These are phyloP conservation scores for Phrynosoma platyrhinos DNA, from an alignment of 2,113 vertebrate species.

Conservation along the genomic window DNA sequence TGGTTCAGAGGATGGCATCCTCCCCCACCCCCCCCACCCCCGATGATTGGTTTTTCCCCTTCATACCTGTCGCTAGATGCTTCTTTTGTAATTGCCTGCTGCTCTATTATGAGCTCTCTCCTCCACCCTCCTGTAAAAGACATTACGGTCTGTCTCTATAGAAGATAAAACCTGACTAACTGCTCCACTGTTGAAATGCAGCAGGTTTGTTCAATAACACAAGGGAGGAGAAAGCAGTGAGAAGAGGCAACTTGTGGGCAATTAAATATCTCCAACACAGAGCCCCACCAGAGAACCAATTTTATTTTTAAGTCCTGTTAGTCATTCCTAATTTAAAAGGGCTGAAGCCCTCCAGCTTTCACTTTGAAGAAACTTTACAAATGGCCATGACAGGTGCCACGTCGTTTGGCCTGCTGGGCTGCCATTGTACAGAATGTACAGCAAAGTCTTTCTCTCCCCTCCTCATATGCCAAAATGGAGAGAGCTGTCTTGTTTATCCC, in stretches of 20 bases:
- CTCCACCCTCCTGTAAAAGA: constrained; percentile 45
- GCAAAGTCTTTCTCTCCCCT: constrained; percentile 54
- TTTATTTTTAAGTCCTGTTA: constrained; percentile 66
- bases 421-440: constrained; percentile 41
- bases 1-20: background rate
- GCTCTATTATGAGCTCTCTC: constrained; percentile 45
- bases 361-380: constrained; percentile 63
- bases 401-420: constrained; percentile 58
- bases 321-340: constrained; percentile 40
- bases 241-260: constrained; percentile 47
- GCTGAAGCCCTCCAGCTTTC: constrained; percentile 47
- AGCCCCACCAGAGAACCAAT: background rate
- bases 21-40: no score
- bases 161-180: constrained; percentile 69
- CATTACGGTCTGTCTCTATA: constrained; percentile 61
- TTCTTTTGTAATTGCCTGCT: constrained; percentile 56
- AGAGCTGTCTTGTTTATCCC: constrained; percentile 70
- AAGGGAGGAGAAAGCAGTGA: constrained; percentile 8
- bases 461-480: constrained; percentile 48
- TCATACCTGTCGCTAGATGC: constrained; percentile 27
- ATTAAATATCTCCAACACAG: constrained; percentile 48
- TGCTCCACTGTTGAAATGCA: constrained; percentile 52
- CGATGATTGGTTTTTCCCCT: background rate
- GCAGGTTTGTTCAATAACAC: constrained; percentile 56
- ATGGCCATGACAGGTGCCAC: constrained; percentile 48